A percentile compares a stretch with the other conserved stretches of the same genome.
Evolutionary conservation across 2,797 vertebrate genomes (phyloP).

Genomic region (Phoebastria nigripes): DNA sequence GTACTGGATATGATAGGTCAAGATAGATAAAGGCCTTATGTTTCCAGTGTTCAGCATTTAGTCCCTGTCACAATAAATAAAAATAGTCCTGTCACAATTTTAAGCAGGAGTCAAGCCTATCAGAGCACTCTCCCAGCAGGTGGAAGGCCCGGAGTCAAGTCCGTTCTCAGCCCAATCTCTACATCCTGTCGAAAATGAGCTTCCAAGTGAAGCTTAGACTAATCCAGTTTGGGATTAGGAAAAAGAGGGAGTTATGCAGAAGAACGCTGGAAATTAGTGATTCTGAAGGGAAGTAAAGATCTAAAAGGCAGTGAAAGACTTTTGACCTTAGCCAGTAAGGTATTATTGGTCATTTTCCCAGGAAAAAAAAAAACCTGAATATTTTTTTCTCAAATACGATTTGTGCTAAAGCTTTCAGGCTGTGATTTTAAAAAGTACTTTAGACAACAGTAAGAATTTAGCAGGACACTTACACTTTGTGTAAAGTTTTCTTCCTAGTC

Average conservation of each 20-base stretch:
- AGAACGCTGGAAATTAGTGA: neutral
- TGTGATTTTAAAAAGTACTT: neutral
- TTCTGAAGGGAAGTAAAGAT: neutral
- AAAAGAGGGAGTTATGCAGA: neutral
- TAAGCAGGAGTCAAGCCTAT: neutral
- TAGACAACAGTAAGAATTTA: neutral
- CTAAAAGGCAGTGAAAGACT: neutral
- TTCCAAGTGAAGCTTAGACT: neutral
- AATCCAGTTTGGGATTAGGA: neutral
- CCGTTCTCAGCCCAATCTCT: neutral
- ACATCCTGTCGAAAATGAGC: fast-evolving
- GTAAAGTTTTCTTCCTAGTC: neutral
- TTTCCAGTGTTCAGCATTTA: neutral
- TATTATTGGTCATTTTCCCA: neutral
- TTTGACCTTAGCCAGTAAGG: neutral
- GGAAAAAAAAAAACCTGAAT: fast-evolving
- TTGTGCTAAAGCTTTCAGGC: neutral
- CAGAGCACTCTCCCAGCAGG: fast-evolving
- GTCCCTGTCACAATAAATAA: neutral
- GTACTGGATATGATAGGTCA: neutral
- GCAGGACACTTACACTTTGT: neutral
- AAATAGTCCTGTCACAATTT: neutral
- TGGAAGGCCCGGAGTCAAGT: neutral
- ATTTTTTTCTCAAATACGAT: neutral
- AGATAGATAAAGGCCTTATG: neutral